Evolutionary conservation across 2,797 vertebrate species (phyloP), one percentile per base, ranked within the genome.

Genomic region (Siniperca obscura): DNA sequence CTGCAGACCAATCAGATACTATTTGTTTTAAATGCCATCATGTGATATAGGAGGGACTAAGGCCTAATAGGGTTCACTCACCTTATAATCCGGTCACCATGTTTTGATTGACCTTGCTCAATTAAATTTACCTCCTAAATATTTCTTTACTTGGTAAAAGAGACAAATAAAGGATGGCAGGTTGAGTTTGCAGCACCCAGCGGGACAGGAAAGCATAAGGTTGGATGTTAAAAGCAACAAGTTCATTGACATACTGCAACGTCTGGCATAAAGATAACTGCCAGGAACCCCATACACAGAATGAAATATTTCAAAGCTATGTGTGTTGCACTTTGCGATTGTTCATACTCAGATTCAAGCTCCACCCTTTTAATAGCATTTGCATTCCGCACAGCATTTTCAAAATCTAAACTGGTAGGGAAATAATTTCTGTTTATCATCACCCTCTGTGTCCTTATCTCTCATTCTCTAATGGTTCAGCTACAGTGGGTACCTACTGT

Each of bases 401-500:
- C 40, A 59, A 77, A 66, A 78, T 85, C 76, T 80, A 57, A 90
- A 88, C 68, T 67, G 59, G 19, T 56, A 5, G 65, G 69, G 55
- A 71, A 88, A 82, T 83, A 38, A 69, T 83, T 84, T 62, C 72
- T 79, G 65, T 86, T 90, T 81, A 88, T 80, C 59, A 1, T 73
- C 72, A 80, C 78, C 57, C 60, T 78, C 76, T 59, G 71, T 82
- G 74, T 73, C 74, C 81, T 91, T 90, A 87, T 91, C 85, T 82
- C 84, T 86, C 74, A 65, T 85, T 85, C 82, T 68, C 83, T 79
- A 84, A 92, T 85, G 79, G 81, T 69, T 73, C 78, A 76, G 85
- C 88, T 81, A 81, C 79, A 85, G 70, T 87, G 81, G 83, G 83
- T 86, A 87, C 81, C 85, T 86, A 72, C 86, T 91, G 83, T 87